A percentile compares a stretch with the other conserved stretches of the same genome.
phyloP scores from a whole-genome alignment of 2,797 vertebrate genomes.

The Emys orbicularis region DNA sequence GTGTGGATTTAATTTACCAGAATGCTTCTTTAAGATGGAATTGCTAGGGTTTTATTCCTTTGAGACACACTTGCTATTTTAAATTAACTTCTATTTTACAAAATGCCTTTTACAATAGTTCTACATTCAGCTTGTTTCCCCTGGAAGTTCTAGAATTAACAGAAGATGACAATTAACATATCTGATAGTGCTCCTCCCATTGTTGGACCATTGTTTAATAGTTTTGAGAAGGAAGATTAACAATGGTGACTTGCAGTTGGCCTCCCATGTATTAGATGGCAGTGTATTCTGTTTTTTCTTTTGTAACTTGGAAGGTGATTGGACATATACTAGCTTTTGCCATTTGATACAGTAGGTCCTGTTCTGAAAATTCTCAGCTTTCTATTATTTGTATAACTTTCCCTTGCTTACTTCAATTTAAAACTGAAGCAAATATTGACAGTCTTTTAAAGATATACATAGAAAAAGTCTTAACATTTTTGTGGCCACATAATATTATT shows the following conservation, averaged over 20 bases:
- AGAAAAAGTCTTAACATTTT: slow-evolving; percentile 15
- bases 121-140: background rate
- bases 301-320: background rate
- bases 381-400: background rate
- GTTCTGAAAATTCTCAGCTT: background rate
- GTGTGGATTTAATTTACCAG: slow-evolving; percentile 62
- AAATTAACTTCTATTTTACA: background rate
- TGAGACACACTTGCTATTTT: slow-evolving; percentile 29
- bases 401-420: background rate
- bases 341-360: background rate
- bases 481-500: background rate
- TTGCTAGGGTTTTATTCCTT: slow-evolving; percentile 22
- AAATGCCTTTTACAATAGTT: background rate
- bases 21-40: slow-evolving; percentile 65
- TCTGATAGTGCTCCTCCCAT: background rate
- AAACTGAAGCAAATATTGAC: background rate
- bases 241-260: background rate
- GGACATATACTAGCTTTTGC: background rate
- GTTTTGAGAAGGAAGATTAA: background rate
- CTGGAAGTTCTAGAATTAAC: background rate
- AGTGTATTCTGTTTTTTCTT: background rate
- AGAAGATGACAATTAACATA: background rate
- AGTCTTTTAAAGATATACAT: background rate
- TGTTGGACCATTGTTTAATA: background rate
- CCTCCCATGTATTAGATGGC: background rate